Evolutionary conservation across 2,888 invertebrate species (phyloP), one percentile per base, ranked within the genome.

Genomic region (Stenotaenia linearis): DNA sequence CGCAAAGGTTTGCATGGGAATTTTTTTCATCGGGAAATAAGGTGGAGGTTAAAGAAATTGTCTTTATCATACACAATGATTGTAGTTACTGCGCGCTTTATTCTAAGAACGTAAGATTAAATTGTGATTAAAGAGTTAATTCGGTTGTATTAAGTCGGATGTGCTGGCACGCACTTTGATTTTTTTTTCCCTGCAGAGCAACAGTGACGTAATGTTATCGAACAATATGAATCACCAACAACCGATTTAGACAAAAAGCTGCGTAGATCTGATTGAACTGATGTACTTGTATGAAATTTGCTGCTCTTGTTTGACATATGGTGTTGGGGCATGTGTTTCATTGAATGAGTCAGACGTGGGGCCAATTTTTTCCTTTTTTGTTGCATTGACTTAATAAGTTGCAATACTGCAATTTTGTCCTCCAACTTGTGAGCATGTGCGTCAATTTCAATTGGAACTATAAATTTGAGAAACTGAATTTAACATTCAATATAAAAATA

Each of bases 261-360:
- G 61, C 9, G 6, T 9, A 69, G 69, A 69, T 69, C 69, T 69
- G 69, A 69, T 69, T 69, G 69, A 28, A 69, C 69, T 28, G 69
- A 28, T 69, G 69, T 28, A 12, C 69, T 69, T 69, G 69, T 69
- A 28, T 28, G 69, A 69, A 69, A 69, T 69, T 69, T 69, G 69
- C 69, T 69, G 69, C 25, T 69, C 28, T 69, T 69, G 69, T 69
- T 69, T 69, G 69, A 69, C 69, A 69, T 69, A 69, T 69, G 69
- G 69, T 69, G 69, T 69, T 12, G 69, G 69, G 69, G 69, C 69
- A 69, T 69, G 69, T 69, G 69, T 25, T 69, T 69, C 69, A 69
- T 69, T 69, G 69, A 23, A 69, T 69, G 69, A 69, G 25, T 69
- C 69, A 69, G 69, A 28, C 69, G 5, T 10, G 69, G 25, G 69